phyloP scores from a whole-genome alignment of 2,797 vertebrate species.

The Acrossocheilus wenchowensis region DNA sequence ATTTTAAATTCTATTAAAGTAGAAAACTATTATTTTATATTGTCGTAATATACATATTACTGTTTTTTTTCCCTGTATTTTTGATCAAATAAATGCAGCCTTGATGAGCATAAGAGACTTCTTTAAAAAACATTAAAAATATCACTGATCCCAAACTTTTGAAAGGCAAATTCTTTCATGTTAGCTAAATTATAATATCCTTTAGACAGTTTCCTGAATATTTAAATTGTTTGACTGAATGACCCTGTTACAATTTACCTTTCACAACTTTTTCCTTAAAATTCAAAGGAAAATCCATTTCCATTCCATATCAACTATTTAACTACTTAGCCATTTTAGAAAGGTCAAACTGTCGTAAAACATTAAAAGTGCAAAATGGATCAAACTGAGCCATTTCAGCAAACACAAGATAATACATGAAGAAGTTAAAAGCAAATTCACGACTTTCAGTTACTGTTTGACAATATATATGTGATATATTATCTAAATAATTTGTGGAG shows the following conservation, averaged over 20 bases:
- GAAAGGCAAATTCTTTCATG: too few species aligned
- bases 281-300: background rate
- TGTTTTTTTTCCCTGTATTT: background rate
- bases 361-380: background rate
- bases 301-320: background rate
- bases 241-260: background rate
- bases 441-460: background rate
- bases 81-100: background rate
- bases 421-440: background rate
- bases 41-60: too few species aligned
- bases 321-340: constrained; percentile 5
- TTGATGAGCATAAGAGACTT: background rate
- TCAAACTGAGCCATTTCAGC: background rate
- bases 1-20: background rate
- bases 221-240: background rate
- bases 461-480: background rate
- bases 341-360: constrained; percentile 15
- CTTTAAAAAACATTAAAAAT: too few species aligned
- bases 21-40: background rate
- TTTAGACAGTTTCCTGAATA: background rate
- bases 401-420: background rate
- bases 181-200: background rate
- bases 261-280: background rate
- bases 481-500: background rate
- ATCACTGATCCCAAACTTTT: too few species aligned